A percentile compares a stretch with the other conserved stretches of the same genome.
These are phyloP conservation scores for Drosophila pectinifera DNA, from an alignment of 1,140 invertebrate genomes.

Conservation along the genomic window DNA sequence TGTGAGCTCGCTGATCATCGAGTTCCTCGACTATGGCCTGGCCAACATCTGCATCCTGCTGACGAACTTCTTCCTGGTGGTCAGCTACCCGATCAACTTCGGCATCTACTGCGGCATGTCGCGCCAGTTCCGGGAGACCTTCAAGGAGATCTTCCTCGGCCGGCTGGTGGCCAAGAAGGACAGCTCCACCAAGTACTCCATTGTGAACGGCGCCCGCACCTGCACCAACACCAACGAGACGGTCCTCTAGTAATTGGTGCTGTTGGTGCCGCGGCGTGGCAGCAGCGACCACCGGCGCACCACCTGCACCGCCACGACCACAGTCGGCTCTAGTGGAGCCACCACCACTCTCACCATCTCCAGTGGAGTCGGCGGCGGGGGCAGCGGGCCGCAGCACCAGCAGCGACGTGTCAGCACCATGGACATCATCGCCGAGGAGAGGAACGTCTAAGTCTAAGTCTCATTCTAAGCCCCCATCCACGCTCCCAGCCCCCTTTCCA, in stretches of 20 bases:
- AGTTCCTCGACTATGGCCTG: slow-evolving; percentile 91
- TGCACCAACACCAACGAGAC: slow-evolving; percentile 94
- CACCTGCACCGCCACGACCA: slow-evolving; percentile 45
- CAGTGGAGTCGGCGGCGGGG: not conserved
- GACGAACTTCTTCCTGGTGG: slow-evolving; percentile 95
- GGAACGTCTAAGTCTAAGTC: slow-evolving; percentile 54
- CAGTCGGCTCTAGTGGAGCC: too few relatives aligned
- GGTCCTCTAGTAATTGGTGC: slow-evolving; percentile 88
- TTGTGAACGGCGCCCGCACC: slow-evolving; percentile 92
- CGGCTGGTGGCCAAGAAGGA: slow-evolving; percentile 87
- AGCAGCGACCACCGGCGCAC: slow-evolving; percentile 68
- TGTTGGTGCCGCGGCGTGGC: slow-evolving; percentile 78
- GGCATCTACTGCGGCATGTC: slow-evolving; percentile 98
- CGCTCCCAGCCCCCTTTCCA: not conserved
- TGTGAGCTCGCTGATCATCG: slow-evolving; percentile 89
- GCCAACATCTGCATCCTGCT: slow-evolving; percentile 94
- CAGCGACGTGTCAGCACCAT: slow-evolving; percentile 69
- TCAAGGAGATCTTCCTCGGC: slow-evolving; percentile 93
- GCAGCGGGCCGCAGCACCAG: slow-evolving; percentile 45
- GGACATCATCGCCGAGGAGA: slow-evolving; percentile 69
- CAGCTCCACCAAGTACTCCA: slow-evolving; percentile 90
- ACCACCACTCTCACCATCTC: not conserved
- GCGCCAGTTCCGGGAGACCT: slow-evolving; percentile 96
- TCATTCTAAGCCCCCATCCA: too few relatives aligned
- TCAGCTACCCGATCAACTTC: slow-evolving; percentile 97